Evolutionary conservation across 2,113 vertebrate genomes (phyloP), one percentile per base, ranked within the genome.

Genomic region (Chunga burmeisteri): DNA sequence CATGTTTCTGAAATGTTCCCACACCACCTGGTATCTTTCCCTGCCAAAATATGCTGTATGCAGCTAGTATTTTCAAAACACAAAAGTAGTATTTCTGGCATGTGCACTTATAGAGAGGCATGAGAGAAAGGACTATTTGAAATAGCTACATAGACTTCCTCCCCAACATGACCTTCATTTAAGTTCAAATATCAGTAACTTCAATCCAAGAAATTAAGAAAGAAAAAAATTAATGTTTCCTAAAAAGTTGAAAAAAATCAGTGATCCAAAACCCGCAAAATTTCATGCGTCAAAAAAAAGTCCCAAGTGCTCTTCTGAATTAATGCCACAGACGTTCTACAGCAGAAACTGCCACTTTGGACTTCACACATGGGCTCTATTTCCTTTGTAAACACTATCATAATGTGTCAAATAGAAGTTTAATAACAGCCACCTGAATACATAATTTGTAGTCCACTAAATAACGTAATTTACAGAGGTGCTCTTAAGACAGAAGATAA

Each of bases 51-150:
- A 91, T 13, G 88, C 68, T 47, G 13, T 9, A 29, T 36, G 61
- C 68, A 95, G 40, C 17, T 27, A 36, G 22, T 86, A 34, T 90
- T 94, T 97, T 68, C 75, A 93, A 92, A 94, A 88, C 38, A 94
- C n/a, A 59, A 17, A 77, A 86, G 32, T 67, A 38, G 83, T 96
- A 85, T 75, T 96, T 88, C 36, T 94, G 72, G 72, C 63, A 59
- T 22, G 14, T 40, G 38, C 36, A 66, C 22, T 62, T 84, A 68
- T 62, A 16, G 17, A 85, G 22, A 5, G 58, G 38, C 44, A 86
- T 0, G 16, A 91, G n/a, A 86, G 34, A 49, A 85, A 75, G 55
- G 61, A 62, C 55, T 81, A 58, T 50, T 47, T 81, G 80, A 92
- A 96, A 93, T 18, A 87, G 89, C 59, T 72, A 86, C 38, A 21